Percentiles rank a stretch among this genome's conserved stretches.
Conservation (phyloP, 2,888 invertebrate species). For the Helleia helle region DNA sequence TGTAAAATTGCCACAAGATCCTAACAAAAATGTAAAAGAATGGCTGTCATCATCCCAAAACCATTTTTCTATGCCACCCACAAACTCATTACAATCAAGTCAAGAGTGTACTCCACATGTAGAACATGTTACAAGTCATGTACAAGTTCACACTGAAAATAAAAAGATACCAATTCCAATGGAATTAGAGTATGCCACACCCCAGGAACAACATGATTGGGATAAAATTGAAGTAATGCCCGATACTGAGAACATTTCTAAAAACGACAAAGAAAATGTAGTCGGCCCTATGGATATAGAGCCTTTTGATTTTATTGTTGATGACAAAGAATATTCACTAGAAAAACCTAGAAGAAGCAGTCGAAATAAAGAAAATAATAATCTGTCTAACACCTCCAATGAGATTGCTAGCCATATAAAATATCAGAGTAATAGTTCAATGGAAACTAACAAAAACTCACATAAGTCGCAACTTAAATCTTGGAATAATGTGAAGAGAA, state of each 20-base stretch:
- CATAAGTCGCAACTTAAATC: conserved; percentile 40
- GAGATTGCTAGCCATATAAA: conserved; percentile 30
- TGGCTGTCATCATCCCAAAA: conserved; percentile 59
- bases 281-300: conserved; percentile 43
- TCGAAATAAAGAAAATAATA: conserved; percentile 40
- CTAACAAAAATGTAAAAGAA: conserved; percentile 48
- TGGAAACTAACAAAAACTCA: conserved; percentile 28
- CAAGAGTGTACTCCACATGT: conserved; percentile 29
- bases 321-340: conserved; percentile 40
- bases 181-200: conserved; percentile 32
- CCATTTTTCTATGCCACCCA: conserved; percentile 46
- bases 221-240: conserved; percentile 55
- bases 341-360: conserved; percentile 51
- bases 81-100: conserved; percentile 34
- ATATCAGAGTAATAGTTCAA: conserved; percentile 27
- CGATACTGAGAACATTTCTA: conserved; percentile 32
- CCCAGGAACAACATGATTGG: conserved; percentile 52
- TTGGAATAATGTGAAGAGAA: conserved; percentile 59
- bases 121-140: conserved; percentile 37
- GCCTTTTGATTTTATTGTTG: conserved; percentile 29
- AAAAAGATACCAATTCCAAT: conserved; percentile 29
- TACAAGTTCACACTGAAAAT: conserved; percentile 37
- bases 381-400: conserved; percentile 24
- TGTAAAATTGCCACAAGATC: conserved; percentile 32
- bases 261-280: conserved; percentile 35